Evolutionary conservation across 35 echinoderm and acorn worm species (phyloP), one percentile per base, ranked within the genome.

Genomic region (Apostichopus californicus): DNA sequence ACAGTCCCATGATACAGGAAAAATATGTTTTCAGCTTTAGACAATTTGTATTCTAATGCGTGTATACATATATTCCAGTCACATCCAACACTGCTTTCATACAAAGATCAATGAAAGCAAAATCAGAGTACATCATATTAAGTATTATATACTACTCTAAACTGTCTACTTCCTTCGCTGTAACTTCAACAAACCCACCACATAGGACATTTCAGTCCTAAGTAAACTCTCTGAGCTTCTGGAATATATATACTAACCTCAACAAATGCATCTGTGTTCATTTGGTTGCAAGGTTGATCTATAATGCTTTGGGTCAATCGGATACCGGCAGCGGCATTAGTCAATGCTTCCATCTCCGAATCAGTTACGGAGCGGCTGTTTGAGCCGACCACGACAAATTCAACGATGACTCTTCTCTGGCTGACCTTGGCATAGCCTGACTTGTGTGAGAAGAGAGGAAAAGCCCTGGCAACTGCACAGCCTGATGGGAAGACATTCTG

Each of bases 211-310:
- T 46, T 46, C 34, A 1, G 34, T 46, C 34, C 0, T 46, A 46
- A 46, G 34, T 46, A 46, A 46, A 46, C 34, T 46, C 34, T 46
- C 34, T 46, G 34, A 46, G 34, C 34, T 46, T 46, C 34, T 46
- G 34, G 34, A 46, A 46, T 46, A 46, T 46, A 75, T n/a, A 18
- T n/a, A 75, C 71, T 20, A 75, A 96, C 97, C 93, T 93, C 85
- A 83, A 99, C 82, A 92, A 99, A 99, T 58, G 94, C 91, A 79
- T 95, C 93, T 73, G 97, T 99, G 81, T 92, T 94, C 97, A 98
- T 99, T 78, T 96, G 94, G 91, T 95, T 99, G 78, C 97, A 99
- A 1, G 97, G 97, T 25, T 91, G 93, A 78, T 99, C 97, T 0
- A 99, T 92, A 82, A 99, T 96, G 54, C 97, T 83, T 13, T 93